A percentile compares a stretch with the other conserved stretches of the same genome.
These are phyloP conservation scores for Oophaga pumilio DNA, from an alignment of 2,113 vertebrate species.

Conservation along the genomic window DNA sequence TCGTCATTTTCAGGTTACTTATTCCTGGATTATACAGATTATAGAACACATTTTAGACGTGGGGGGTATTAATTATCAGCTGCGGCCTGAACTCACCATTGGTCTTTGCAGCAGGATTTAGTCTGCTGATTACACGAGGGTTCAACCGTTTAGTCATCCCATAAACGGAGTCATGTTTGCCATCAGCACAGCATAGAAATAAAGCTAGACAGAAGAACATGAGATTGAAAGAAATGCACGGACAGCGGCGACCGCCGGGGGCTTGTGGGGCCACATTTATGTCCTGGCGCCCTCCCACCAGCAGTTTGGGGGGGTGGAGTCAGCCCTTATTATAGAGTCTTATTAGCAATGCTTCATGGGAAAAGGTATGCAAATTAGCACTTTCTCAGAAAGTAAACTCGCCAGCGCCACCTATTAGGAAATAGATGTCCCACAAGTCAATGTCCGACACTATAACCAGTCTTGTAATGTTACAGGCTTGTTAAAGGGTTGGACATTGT, in stretches of 20 bases:
- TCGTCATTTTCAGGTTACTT: neutral
- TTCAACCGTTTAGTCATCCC: constrained; percentile 81
- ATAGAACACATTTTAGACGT: constrained; percentile 62
- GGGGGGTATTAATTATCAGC: constrained; percentile 61
- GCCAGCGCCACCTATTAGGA: no score
- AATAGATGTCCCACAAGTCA: no score
- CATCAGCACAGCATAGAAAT: constrained; percentile 83
- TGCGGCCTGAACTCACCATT: constrained; percentile 88
- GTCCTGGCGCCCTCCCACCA: no score
- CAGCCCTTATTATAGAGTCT: no score
- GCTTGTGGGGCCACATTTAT: no score
- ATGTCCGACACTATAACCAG: no score
- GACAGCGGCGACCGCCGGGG: neutral
- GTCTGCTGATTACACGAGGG: constrained; percentile 84
- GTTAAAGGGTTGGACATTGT: no score
- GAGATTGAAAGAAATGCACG: constrained; percentile 63
- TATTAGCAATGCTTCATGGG: no score
- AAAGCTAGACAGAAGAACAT: constrained; percentile 80
- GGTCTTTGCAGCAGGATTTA: constrained; percentile 81
- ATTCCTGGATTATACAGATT: constrained; percentile 54
- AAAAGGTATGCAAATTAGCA: no score
- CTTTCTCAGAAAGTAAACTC: no score
- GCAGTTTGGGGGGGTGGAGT: no score
- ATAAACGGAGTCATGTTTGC: constrained; percentile 77
- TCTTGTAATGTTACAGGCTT: no score